Percentiles rank a stretch among this genome's conserved stretches.
Evolutionary conservation across 2,888 invertebrate genomes (phyloP).

Genomic region (Noctua janthina): DNA sequence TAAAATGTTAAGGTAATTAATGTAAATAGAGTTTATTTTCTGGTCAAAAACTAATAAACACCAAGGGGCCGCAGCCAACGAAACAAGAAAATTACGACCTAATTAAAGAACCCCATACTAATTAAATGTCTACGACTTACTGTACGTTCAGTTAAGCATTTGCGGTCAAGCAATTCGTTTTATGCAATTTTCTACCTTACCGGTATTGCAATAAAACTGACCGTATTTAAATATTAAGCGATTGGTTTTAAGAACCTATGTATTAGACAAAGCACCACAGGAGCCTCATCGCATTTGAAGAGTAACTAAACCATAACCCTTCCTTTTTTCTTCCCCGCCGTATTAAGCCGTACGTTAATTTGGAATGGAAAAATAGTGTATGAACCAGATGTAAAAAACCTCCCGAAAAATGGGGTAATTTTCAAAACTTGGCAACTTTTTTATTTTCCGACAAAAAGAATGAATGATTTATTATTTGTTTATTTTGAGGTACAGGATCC

Average conservation of each 20-base stretch:
- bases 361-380: background rate
- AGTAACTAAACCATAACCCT: background rate
- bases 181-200: constrained; percentile 33
- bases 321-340: background rate
- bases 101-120: constrained; percentile 76
- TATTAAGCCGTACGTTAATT: background rate
- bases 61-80: constrained; percentile 64
- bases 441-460: background rate
- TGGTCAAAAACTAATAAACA: constrained; percentile 64
- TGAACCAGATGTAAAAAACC: background rate
- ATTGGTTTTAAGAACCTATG: background rate
- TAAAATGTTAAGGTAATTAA: constrained; percentile 63
- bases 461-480: constrained; percentile 1
- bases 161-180: constrained; percentile 34
- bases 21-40: constrained; percentile 61
- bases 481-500: constrained; percentile 4
- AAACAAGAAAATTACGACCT: constrained; percentile 74
- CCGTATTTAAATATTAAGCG: background rate
- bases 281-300: background rate
- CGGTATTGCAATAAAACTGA: constrained; percentile 2
- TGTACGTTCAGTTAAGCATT: constrained; percentile 44
- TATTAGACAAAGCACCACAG: background rate
- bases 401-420: constrained; percentile 17
- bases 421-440: background rate
- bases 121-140: constrained; percentile 73